A percentile compares a stretch with the other conserved stretches of the same genome.
Conservation (phyloP, 2,888 invertebrate genomes). For the Caenorhabditis plicata region DNA sequence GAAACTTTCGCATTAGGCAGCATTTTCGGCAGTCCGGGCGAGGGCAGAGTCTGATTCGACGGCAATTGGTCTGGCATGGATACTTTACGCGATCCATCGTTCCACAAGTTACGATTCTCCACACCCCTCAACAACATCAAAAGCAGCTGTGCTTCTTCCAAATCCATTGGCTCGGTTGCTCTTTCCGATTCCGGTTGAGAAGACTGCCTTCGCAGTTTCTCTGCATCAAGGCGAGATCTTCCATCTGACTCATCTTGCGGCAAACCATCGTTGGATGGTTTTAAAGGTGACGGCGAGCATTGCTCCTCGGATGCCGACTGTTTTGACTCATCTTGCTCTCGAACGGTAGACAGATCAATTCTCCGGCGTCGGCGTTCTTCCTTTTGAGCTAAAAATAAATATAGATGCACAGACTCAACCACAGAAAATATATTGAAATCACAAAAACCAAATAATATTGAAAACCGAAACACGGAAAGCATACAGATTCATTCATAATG, state of each 20-base stretch:
- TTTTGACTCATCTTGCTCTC: conserved; percentile 21
- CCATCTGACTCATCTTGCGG: conserved; percentile 9
- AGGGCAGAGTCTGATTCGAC: conserved; percentile 1
- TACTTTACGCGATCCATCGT: background rate
- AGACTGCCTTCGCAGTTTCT: conserved; percentile 13
- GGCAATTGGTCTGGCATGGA: background rate
- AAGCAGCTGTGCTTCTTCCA: conserved; percentile 21
- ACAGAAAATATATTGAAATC: conserved; percentile 1
- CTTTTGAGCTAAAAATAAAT: conserved; percentile 23
- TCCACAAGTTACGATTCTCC: background rate
- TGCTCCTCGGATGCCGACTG: conserved; percentile 12
- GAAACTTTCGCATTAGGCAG: conserved; percentile 21
- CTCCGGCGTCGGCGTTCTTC: conserved; percentile 16
- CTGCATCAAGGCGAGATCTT: conserved; percentile 23
- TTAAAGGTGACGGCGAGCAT: background rate
- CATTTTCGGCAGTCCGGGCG: conserved; percentile 18
- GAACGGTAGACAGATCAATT: conserved; percentile 23
- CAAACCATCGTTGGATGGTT: background rate
- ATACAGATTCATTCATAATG: too few relatives aligned
- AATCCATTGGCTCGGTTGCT: conserved; percentile 26
- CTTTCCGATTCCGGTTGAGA: conserved; percentile 13
- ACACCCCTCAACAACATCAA: conserved; percentile 23
- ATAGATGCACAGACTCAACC: conserved; percentile 11
- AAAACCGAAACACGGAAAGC: too few relatives aligned
- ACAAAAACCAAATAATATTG: too few relatives aligned